phyloP scores from a whole-genome alignment of 1,140 invertebrate species.

The Temnothorax nylanderi region DNA sequence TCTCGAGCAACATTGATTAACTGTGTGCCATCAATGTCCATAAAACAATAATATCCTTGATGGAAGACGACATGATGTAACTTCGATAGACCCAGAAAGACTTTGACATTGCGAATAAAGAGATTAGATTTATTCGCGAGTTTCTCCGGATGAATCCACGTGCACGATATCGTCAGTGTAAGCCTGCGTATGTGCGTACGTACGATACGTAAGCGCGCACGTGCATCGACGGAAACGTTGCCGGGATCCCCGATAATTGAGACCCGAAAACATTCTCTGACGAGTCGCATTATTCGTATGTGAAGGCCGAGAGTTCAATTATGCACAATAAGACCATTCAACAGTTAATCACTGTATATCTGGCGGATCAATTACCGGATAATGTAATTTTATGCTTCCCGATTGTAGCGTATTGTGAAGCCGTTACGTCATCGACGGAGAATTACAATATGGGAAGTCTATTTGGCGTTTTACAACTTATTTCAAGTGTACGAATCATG shows the following conservation, averaged over 20 bases:
- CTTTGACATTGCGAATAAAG: conserved; percentile 10
- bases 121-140: conserved; percentile 30
- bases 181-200: neutral
- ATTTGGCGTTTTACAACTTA: neutral
- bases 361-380: neutral
- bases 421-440: neutral
- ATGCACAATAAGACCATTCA: conserved; percentile 54
- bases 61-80: neutral
- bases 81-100: conserved; percentile 21
- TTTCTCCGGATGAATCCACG: conserved; percentile 25
- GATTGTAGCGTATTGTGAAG: neutral
- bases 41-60: neutral
- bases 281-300: conserved; percentile 52
- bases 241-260: conserved; percentile 63
- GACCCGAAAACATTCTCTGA: conserved; percentile 64
- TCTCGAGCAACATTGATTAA: neutral
- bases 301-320: conserved; percentile 48
- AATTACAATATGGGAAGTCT: neutral
- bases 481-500: neutral
- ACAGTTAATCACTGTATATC: conserved; percentile 9
- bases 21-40: neutral
- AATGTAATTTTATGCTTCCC: conserved; percentile 7
- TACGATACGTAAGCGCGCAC: too few relatives aligned
- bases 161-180: neutral
- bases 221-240: conserved; percentile 38